Conservation (phyloP, 2,797 vertebrate genomes). For the Bradypodion ventrale region DNA sequence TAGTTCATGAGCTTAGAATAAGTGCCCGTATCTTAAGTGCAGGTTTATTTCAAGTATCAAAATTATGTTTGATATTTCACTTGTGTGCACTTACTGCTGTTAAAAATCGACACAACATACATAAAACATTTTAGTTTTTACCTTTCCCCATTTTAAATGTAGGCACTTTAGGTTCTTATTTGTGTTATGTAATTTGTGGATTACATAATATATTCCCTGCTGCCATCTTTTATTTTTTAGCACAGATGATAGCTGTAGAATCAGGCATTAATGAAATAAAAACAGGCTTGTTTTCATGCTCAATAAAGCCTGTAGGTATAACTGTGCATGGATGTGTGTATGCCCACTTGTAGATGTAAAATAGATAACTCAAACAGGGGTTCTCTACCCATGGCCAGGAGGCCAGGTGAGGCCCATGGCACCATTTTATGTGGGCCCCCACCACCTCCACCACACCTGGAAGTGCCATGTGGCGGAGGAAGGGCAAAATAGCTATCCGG, state of each 20-base stretch:
- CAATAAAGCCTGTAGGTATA: not conserved
- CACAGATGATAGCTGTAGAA: not conserved
- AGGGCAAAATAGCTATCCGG: too few species aligned
- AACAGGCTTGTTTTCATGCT: not conserved
- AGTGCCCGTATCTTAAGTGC: slow-evolving; percentile 6
- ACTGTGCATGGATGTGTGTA: not conserved
- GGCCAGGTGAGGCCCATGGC: too few species aligned
- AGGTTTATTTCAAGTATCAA: slow-evolving; percentile 43
- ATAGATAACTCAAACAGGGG: too few species aligned
- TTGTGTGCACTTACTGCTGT: slow-evolving; percentile 5
- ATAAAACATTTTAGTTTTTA: not conserved
- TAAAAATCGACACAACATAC: slow-evolving; percentile 1
- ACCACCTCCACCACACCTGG: too few species aligned
- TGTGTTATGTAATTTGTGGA: not conserved
- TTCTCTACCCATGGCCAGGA: too few species aligned
- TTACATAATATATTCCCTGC: not conserved
- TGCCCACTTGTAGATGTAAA: too few species aligned
- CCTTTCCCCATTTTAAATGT: not conserved
- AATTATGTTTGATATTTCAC: slow-evolving; percentile 1
- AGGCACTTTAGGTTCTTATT: not conserved
- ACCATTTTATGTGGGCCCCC: too few species aligned
- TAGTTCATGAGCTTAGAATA: slow-evolving; percentile 38
- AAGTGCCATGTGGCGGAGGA: too few species aligned
- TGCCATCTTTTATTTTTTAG: not conserved
- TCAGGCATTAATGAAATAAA: not conserved